Percentiles rank a stretch among this genome's conserved stretches.
phyloP scores from a whole-genome alignment of 2,888 invertebrate species.

The Polydrusus cervinus region DNA sequence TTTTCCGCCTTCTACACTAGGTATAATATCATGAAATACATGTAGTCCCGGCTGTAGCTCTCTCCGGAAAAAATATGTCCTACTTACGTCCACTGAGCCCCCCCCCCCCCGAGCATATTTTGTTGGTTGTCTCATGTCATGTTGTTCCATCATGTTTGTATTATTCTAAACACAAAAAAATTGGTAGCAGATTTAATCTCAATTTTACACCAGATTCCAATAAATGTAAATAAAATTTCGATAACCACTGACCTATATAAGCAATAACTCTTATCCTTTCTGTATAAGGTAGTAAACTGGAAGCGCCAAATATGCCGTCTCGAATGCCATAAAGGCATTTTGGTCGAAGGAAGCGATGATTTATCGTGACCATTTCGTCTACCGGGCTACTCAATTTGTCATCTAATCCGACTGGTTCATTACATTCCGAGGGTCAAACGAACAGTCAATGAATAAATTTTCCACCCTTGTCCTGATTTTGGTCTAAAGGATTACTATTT shows the following conservation, averaged over 20 bases:
- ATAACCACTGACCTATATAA: conserved; percentile 2
- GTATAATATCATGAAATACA: no score
- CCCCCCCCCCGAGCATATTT: no score
- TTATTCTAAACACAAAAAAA: no score
- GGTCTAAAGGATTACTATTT: background rate
- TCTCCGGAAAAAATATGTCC: no score
- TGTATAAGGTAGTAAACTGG: conserved; percentile 22
- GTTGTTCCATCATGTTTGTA: no score
- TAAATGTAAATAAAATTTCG: conserved; percentile 12
- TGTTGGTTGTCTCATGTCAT: no score
- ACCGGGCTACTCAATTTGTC: conserved; percentile 24
- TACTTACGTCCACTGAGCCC: no score
- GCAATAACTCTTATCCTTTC: conserved; percentile 4
- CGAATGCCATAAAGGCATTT: conserved; percentile 24
- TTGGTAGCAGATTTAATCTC: no score
- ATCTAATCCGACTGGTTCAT: conserved; percentile 33
- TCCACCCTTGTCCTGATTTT: conserved; percentile 16
- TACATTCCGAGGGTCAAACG: conserved; percentile 29
- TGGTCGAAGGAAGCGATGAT: conserved; percentile 17
- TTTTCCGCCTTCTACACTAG: no score
- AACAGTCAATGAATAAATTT: conserved; percentile 26
- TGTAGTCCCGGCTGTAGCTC: no score
- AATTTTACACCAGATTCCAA: background rate
- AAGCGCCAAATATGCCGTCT: conserved; percentile 21
- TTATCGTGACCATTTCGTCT: conserved; percentile 23